A percentile compares a stretch with the other conserved stretches of the same genome.
Evolutionary conservation across 2,113 vertebrate genomes (phyloP).

Genomic region (Dryoscopus gambensis): DNA sequence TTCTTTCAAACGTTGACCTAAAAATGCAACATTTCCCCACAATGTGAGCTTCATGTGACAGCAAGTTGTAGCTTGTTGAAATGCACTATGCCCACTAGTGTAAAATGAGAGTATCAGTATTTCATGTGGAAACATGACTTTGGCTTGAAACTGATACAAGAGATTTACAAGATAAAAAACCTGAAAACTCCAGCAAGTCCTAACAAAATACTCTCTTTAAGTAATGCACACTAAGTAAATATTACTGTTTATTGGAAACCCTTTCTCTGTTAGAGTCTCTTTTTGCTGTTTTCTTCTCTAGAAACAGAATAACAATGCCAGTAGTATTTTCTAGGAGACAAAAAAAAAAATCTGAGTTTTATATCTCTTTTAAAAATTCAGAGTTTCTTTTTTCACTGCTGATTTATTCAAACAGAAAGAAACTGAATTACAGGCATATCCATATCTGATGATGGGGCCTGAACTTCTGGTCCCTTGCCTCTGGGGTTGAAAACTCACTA

Average conservation of each 20-base stretch:
- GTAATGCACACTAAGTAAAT: constrained; percentile 13
- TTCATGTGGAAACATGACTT: constrained; percentile 72
- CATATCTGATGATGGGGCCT: background rate
- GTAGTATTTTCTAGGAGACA: background rate
- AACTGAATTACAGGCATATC: background rate
- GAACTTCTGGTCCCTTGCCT: background rate
- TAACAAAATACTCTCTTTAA: constrained; percentile 47
- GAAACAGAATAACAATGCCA: background rate
- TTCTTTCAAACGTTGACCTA: background rate
- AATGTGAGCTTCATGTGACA: constrained; percentile 9
- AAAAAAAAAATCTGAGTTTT: background rate
- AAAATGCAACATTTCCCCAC: constrained; percentile 23
- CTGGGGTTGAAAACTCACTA: background rate
- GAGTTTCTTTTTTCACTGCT: background rate
- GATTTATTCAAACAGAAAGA: background rate
- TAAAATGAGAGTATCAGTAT: constrained; percentile 64
- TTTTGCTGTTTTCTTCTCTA: background rate
- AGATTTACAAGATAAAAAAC: constrained; percentile 62
- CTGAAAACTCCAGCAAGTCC: constrained; percentile 27
- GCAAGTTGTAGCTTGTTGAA: constrained; percentile 67
- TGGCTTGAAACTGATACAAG: constrained; percentile 62
- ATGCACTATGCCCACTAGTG: constrained; percentile 66
- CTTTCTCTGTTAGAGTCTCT: background rate
- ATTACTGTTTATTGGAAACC: constrained; percentile 46
- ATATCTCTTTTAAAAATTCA: background rate